These are phyloP conservation scores for Salminus brasiliensis DNA, from an alignment of 2,113 vertebrate species.

Conservation along the genomic window DNA sequence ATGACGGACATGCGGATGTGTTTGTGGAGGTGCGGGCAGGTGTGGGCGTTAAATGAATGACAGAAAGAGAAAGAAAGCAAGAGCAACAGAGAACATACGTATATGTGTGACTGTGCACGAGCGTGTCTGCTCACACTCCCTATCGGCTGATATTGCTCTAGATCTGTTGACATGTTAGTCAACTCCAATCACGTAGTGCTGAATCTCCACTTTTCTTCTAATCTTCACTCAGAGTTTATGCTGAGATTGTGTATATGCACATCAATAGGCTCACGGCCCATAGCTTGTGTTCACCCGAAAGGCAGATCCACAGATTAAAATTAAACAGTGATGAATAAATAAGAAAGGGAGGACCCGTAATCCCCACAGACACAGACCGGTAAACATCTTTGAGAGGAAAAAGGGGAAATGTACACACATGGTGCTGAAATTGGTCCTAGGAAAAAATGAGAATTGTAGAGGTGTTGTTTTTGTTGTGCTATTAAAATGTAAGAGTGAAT, in stretches of 20 bases:
- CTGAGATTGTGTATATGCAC: conserved; percentile 73
- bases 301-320: conserved; percentile 48
- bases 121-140: conserved; percentile 43
- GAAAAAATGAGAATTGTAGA: background rate
- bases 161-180: conserved; percentile 60
- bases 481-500: background rate
- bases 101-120: conserved; percentile 9
- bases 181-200: conserved; percentile 64
- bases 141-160: conserved; percentile 58
- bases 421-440: background rate
- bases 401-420: conserved; percentile 21
- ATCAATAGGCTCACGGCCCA: conserved; percentile 64
- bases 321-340: conserved; percentile 53
- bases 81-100: background rate
- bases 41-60: background rate
- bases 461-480: background rate
- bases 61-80: background rate
- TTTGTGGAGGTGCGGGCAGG: no score
- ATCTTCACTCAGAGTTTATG: conserved; percentile 67
- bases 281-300: conserved; percentile 31
- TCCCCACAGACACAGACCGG: conserved; percentile 33
- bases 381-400: conserved; percentile 45
- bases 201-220: conserved; percentile 71
- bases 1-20: no score
- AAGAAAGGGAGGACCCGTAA: conserved; percentile 29